These are phyloP conservation scores for Chromoteleia sp. DNA, from an alignment of 2,888 invertebrate genomes.

Conservation along the genomic window DNA sequence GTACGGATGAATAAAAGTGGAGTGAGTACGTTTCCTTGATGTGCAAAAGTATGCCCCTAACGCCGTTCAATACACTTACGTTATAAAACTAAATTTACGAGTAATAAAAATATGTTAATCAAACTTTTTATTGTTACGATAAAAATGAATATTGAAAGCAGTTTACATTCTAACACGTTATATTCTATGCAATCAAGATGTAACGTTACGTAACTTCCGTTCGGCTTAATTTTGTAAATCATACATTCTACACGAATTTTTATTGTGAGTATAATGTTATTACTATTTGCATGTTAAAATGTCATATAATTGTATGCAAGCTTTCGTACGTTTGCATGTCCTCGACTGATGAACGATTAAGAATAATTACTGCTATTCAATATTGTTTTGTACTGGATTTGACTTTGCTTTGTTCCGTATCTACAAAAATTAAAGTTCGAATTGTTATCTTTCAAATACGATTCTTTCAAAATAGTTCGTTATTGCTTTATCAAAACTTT, in stretches of 20 bases:
- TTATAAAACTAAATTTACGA: constrained; percentile 22
- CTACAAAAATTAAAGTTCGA: too few relatives aligned
- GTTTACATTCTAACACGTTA: constrained; percentile 28
- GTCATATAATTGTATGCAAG: constrained; percentile 30
- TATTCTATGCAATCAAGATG: constrained; percentile 27
- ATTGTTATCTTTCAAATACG: too few relatives aligned
- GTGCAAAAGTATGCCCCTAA: constrained; percentile 24
- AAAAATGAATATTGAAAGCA: constrained; percentile 29
- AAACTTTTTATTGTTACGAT: constrained; percentile 21
- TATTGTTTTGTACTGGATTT: neutral
- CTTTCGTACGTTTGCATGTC: constrained; percentile 5
- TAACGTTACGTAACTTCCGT: constrained; percentile 14
- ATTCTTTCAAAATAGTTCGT: too few relatives aligned
- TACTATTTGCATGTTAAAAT: constrained; percentile 43
- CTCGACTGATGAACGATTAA: constrained; percentile 14
- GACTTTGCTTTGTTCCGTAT: too few relatives aligned
- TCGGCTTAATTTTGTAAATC: constrained; percentile 14
- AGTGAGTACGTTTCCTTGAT: constrained; percentile 19
- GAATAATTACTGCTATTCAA: constrained; percentile 22
- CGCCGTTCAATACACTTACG: neutral
- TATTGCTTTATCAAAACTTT: too few relatives aligned
- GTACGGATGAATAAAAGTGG: constrained; percentile 29
- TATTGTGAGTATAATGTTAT: constrained; percentile 30
- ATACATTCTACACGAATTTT: constrained; percentile 25
- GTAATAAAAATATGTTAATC: constrained; percentile 53